These are phyloP conservation scores for Scolopax bukidnonensis DNA, from an alignment of 2,797 vertebrate genomes.

Conservation along the genomic window DNA sequence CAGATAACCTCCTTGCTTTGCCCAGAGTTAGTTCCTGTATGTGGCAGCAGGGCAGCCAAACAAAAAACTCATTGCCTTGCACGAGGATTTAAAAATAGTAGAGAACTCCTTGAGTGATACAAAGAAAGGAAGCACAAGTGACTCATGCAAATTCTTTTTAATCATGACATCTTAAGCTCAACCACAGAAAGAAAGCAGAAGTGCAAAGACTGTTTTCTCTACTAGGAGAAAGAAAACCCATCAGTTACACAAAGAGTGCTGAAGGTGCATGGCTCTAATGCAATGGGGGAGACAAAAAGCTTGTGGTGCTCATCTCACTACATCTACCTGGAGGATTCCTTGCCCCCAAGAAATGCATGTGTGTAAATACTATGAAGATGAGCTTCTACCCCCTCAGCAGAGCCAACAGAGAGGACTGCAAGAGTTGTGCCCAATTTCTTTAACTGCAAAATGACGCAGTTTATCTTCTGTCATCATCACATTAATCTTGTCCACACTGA, in stretches of 20 bases:
- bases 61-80: not conserved
- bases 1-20: not conserved
- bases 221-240: not conserved
- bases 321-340: not conserved
- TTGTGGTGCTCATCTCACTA: not conserved
- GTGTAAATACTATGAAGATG: not conserved
- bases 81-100: not conserved
- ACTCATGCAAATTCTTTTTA: not conserved
- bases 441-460: not conserved
- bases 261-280: not conserved
- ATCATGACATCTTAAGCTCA: not conserved
- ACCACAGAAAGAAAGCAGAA: not conserved
- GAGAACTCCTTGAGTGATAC: not conserved
- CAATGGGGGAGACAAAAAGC: not conserved
- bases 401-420: not conserved
- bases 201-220: not conserved
- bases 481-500: not conserved
- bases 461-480: not conserved
- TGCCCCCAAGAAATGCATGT: not conserved
- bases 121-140: not conserved
- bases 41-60: not conserved
- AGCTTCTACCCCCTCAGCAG: not conserved
- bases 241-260: not conserved
- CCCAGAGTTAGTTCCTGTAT: not conserved
- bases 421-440: not conserved